Evolutionary conservation across 2,797 vertebrate genomes (phyloP).

Genomic region (Podargus strigoides): DNA sequence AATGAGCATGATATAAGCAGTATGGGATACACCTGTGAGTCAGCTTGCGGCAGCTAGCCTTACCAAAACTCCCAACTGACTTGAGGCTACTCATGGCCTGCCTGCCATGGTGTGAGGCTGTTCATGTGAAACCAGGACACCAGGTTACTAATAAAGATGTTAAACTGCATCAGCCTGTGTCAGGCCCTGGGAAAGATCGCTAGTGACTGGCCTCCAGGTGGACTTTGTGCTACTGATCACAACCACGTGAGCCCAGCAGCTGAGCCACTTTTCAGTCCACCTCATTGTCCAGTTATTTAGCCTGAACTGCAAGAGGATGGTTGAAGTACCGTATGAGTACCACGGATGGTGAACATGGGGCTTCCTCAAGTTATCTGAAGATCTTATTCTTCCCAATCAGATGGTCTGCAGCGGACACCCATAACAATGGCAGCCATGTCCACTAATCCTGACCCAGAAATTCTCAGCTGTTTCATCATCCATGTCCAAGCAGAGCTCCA

Average conservation of each 20-base stretch:
- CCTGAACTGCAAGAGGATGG: background rate
- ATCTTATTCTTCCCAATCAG: background rate
- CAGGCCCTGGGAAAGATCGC: too few species aligned
- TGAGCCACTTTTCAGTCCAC: background rate
- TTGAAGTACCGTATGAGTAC: background rate
- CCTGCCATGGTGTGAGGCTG: too few species aligned
- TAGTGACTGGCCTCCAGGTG: background rate
- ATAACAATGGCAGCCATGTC: background rate
- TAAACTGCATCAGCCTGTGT: background rate
- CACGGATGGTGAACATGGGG: fast-evolving
- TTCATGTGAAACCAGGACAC: too few species aligned
- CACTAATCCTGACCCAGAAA: background rate
- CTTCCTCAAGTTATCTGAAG: background rate
- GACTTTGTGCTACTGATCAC: background rate
- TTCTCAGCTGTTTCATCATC: background rate
- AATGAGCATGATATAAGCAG: too few species aligned
- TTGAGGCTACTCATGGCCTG: too few species aligned
- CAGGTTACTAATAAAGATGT: background rate
- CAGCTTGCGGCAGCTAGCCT: too few species aligned
- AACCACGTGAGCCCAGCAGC: background rate
- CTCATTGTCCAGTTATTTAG: background rate
- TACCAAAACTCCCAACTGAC: too few species aligned
- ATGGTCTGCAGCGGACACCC: background rate
- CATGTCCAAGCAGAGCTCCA: background rate
- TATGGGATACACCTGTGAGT: too few species aligned